A percentile compares a stretch with the other conserved stretches of the same genome.
Evolutionary conservation across 2,888 invertebrate genomes (phyloP).

Genomic region (Troides helena): DNA sequence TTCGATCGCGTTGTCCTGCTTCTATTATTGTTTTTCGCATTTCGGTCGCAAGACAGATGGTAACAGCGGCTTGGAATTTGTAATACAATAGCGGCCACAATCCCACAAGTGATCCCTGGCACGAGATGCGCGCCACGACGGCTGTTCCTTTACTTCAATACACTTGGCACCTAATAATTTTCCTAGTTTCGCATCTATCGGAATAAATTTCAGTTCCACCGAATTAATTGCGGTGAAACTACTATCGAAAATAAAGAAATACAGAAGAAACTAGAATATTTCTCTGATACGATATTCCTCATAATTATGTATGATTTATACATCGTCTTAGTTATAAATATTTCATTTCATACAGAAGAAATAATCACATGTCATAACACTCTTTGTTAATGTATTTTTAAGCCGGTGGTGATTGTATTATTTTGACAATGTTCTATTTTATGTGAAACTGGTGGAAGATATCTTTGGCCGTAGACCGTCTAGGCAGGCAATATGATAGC

Average conservation of each 20-base stretch:
- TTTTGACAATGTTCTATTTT: neutral
- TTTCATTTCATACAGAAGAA: neutral
- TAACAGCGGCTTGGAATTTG: slow-evolving; percentile 68
- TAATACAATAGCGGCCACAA: slow-evolving; percentile 63
- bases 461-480: neutral
- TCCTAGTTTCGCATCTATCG: slow-evolving; percentile 53
- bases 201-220: slow-evolving; percentile 55
- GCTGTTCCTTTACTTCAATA: slow-evolving; percentile 70
- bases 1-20: slow-evolving; percentile 41
- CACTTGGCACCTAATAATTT: slow-evolving; percentile 75
- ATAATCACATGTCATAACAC: neutral
- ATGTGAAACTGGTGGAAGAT: neutral
- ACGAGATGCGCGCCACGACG: slow-evolving; percentile 49
- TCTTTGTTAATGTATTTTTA: neutral
- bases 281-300: neutral
- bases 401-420: neutral
- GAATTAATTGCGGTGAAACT: neutral
- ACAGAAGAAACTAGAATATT: slow-evolving; percentile 2
- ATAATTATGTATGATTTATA: slow-evolving; percentile 1
- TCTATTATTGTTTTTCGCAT: slow-evolving; percentile 59
- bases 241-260: neutral
- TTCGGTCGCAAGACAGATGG: slow-evolving; percentile 63
- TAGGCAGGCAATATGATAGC: neutral
- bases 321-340: neutral
- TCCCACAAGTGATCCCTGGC: slow-evolving; percentile 66